phyloP scores from a whole-genome alignment of 2,888 invertebrate genomes.

The Strigamia transsilvanica region DNA sequence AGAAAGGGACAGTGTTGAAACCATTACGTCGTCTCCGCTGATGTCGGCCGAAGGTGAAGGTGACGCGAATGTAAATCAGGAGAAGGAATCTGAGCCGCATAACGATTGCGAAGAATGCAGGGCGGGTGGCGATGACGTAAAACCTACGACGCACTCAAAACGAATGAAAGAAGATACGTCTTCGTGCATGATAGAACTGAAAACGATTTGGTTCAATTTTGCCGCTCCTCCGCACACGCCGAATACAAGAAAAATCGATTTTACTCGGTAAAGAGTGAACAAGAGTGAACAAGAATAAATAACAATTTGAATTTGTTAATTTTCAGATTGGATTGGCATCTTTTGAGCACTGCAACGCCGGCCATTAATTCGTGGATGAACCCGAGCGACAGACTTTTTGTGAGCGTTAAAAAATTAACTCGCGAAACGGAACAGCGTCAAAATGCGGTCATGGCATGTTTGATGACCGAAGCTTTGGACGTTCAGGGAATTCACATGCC shows the following conservation, averaged over 20 bases:
- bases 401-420: constrained; percentile 81
- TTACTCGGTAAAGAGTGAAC: constrained; percentile 73
- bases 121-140: neutral
- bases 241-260: constrained; percentile 92
- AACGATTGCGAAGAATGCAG: constrained; percentile 25
- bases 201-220: constrained; percentile 95
- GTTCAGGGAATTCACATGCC: constrained; percentile 83
- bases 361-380: constrained; percentile 99
- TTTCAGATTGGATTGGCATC: constrained; percentile 89
- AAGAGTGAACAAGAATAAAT: constrained; percentile 1
- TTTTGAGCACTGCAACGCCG: constrained; percentile 93
- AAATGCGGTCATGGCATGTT: constrained; percentile 83
- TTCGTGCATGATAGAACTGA: constrained; percentile 86
- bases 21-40: constrained; percentile 36
- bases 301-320: neutral
- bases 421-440: constrained; percentile 70
- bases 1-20: constrained; percentile 31
- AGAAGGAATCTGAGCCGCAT: neutral
- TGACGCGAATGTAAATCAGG: neutral
- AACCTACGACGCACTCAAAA: neutral
- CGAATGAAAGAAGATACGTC: constrained; percentile 66
- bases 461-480: constrained; percentile 94
- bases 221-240: constrained; percentile 95
- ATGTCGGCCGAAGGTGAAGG: neutral
- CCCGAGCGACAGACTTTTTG: constrained; percentile 89